Base-by-base conservation (phyloP, 1,140 invertebrate species). In the Cylas formicarius region DNA sequence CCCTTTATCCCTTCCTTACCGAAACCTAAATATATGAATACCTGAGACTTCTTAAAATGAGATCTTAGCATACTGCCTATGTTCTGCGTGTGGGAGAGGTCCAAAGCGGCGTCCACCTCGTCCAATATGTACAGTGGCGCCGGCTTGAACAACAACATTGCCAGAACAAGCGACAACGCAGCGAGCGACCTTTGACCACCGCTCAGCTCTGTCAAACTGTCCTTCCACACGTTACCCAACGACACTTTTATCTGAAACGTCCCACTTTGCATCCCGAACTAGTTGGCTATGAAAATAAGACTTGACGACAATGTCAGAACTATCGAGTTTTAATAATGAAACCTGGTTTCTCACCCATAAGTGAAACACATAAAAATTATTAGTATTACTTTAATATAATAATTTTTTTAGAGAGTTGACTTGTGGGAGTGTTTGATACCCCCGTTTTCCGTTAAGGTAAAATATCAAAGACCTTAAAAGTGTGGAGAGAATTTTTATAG, bases 41-140 rank as follows among this genome's bases (percentile, higher is more conserved):
- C 86, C 76, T 91, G 92, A 7, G 94, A 97, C 65, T 86, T 81
- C 55, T 80, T 87, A 61, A 99, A 99, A 69, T 98, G 92, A 21
- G 80, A 79, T 58, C 86, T 86, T 5, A 99, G 73, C 90, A 99
- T 97, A 38, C 78, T 77, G 2, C 96, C 96, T 61, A 99, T 99
- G 70, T 99, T 99, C 69, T 97, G 91, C 4, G 97, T 99, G 66
- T 99, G 97, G 1, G 90, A 95, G 16, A 98, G 76, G 74, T 99
- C 97, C 2, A 99, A 71, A 3, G 97, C 97, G 4, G 97, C 94
- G 69, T 99, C 97, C 29, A 99, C 91, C 74, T 99, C 96, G 66
- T 99, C 97, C 56, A 99, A 73, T 67, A 99, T 98, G 63, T 99
- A 99, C 8, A 99, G 73, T 1, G 96, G 97, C 9, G 97, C 97